Base-by-base conservation (phyloP, 2,797 vertebrate genomes). In the Brachyalestes nurse region DNA sequence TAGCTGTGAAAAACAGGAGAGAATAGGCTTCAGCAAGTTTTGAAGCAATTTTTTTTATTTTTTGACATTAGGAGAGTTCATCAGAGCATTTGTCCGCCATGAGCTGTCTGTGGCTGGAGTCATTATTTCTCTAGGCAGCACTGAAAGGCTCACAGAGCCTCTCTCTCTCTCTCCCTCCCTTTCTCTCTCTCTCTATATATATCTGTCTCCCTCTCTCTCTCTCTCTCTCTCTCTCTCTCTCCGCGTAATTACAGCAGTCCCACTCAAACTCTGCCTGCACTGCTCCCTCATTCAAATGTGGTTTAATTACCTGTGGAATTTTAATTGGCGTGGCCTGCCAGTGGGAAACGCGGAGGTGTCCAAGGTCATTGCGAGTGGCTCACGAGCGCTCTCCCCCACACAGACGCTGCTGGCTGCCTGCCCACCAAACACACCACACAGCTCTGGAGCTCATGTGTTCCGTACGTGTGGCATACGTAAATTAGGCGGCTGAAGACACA, bases 241-340 rank as follows among this genome's bases (percentile, higher is more conserved):
- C 60, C 81, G 66, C 87, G 78, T 92, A 91, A 93, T 92, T 92
- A 93, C 91, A 90, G 90, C 86, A 14, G 87, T 89, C 90, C 88
- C 89, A 91, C 90, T 92, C 90, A 87, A 90, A 88, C 74, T 90
- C 87, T 87, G 88, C 92, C 90, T 90, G 90, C 85, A 86, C 89
- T 88, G 86, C 86, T 91, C 89, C 90, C 90, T 91, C 80, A 92
- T 93, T 91, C 91, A 91, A 90, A 91, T 93, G 89, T 88, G 88
- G 88, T 90, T 93, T 93, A 94, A 93, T 93, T 94, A 93, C 91
- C 88, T 89, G 85, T 84, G 86, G 92, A 93, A 91, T 94, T 93
- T 93, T 93, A 94, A 94, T 93, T 93, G 92, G 89, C 83, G 80
- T 87, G 86, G 83, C 83, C 85, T 87, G 88, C 86, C 86, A 87